Conservation (phyloP, 2,113 vertebrate genomes). For the rabbit (Oryctolagus cuniculus) region mOryCun1.1 NC_091440.1:124218501-124219000, state of each 20-base stretch:
- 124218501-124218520: not conserved
- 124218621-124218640: not conserved
- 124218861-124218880: not conserved
- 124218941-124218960: not conserved
- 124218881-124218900: not conserved
- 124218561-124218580: not conserved
- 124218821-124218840: constrained; percentile 89
- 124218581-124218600: not conserved
- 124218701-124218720: not conserved
- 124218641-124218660: not conserved
- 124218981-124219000: not conserved
- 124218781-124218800: constrained; percentile 95
- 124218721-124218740: constrained; percentile 94
- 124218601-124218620: not conserved
- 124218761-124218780: constrained; percentile 88
- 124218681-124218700: not conserved
- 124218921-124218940: not conserved
- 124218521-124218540: not conserved
- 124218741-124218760: constrained; percentile 92
- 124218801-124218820: constrained; percentile 90
- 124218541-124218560: not conserved
- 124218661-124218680: not conserved
- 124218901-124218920: not conserved
- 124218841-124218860: constrained; percentile 38
- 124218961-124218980: not conserved